A percentile compares a stretch with the other conserved stretches of the same genome.
Evolutionary conservation across 2,888 invertebrate species (phyloP).

Genomic region (Cheilosia urbana): DNA sequence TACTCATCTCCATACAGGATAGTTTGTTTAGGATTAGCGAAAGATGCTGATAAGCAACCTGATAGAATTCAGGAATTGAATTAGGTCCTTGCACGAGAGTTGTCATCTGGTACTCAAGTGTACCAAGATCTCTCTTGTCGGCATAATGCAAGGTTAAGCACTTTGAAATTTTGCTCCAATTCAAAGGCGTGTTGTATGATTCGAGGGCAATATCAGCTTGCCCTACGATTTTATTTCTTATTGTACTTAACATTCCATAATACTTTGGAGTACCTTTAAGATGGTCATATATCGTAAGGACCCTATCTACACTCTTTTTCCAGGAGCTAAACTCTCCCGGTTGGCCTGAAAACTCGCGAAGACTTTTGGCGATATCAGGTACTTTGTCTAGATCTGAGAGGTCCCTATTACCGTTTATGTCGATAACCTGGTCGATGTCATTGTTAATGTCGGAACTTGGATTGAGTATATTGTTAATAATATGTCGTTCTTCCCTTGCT

Average conservation of each 20-base stretch:
- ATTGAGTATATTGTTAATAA: too few relatives aligned
- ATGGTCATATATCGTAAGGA: constrained; percentile 7
- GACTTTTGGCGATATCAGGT: constrained; percentile 10
- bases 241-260: constrained; percentile 10
- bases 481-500: background rate
- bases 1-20: constrained; percentile 33
- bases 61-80: too few relatives aligned
- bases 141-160: too few relatives aligned
- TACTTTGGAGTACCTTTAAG: constrained; percentile 24
- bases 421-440: too few relatives aligned
- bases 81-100: too few relatives aligned
- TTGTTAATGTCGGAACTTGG: too few relatives aligned
- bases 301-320: constrained; percentile 31
- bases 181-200: constrained; percentile 21
- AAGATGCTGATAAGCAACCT: constrained; percentile 53
- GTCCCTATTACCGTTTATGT: too few relatives aligned
- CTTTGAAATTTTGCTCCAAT: constrained; percentile 59
- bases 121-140: too few relatives aligned
- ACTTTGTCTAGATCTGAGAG: constrained; percentile 8
- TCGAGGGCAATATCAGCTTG: constrained; percentile 20
- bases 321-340: constrained; percentile 35
- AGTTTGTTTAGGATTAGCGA: constrained; percentile 47
- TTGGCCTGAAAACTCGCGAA: constrained; percentile 32
- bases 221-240: constrained; percentile 16
- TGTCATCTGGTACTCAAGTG: too few relatives aligned